Percentiles rank a stretch among this genome's conserved stretches.
Evolutionary conservation across 2,113 vertebrate species (phyloP).

Genomic region (Sinocyclocheilus maitianheensis): DNA sequence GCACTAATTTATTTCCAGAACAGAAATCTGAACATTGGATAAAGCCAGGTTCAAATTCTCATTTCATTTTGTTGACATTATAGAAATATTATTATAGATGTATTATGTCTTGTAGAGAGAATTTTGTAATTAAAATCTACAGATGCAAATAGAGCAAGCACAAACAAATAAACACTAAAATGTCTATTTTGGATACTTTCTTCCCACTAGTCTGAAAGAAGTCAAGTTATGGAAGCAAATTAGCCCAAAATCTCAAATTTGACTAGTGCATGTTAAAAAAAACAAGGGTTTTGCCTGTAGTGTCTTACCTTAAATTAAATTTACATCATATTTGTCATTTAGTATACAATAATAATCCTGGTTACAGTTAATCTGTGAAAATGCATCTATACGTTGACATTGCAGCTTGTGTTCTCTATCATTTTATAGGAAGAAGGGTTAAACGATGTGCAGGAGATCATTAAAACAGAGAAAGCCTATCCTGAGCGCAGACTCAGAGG

Average conservation of each 20-base stretch:
- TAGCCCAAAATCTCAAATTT: not conserved
- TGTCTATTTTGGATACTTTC: not conserved
- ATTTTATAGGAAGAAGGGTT: constrained; percentile 88
- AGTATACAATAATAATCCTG: not conserved
- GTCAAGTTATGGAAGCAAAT: not conserved
- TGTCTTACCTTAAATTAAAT: not conserved
- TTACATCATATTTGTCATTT: not conserved
- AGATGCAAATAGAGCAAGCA: too few relatives aligned
- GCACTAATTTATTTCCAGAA: too few relatives aligned
- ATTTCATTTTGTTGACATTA: too few relatives aligned
- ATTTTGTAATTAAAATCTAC: too few relatives aligned
- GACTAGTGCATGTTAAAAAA: not conserved
- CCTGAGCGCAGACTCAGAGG: constrained; percentile 92
- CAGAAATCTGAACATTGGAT: too few relatives aligned
- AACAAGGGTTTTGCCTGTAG: not conserved
- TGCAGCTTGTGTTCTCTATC: constrained; percentile 16
- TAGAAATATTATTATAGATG: too few relatives aligned
- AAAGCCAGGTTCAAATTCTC: too few relatives aligned
- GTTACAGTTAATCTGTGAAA: not conserved
- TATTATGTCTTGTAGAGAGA: too few relatives aligned
- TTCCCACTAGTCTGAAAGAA: not conserved
- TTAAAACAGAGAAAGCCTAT: constrained; percentile 92
- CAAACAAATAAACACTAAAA: too few relatives aligned
- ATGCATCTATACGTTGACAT: not conserved
- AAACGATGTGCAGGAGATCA: constrained; percentile 95